Evolutionary conservation across 2,888 invertebrate genomes (phyloP).

Genomic region (Drosophila nigricruria): DNA sequence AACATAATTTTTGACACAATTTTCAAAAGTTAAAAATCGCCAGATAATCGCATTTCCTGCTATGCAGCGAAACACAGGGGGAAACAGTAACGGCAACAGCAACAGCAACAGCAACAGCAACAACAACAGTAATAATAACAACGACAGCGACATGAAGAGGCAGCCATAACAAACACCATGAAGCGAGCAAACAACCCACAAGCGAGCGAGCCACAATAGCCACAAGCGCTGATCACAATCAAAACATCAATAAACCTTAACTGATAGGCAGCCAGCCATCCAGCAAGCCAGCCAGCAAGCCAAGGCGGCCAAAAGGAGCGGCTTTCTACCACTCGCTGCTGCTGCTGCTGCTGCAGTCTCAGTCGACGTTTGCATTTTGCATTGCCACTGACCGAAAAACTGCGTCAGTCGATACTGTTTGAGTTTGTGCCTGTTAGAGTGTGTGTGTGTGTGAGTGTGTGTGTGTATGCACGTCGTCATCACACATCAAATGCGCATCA

Average conservation of each 20-base stretch:
- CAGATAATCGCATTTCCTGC: slow-evolving; percentile 62
- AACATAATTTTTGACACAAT: slow-evolving; percentile 81
- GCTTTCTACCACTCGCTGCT: slow-evolving; percentile 20
- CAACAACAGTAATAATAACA: slow-evolving; percentile 35
- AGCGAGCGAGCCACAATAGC: slow-evolving; percentile 54
- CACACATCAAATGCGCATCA: slow-evolving; percentile 76
- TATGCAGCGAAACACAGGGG: neutral
- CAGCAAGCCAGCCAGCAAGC: slow-evolving; percentile 4
- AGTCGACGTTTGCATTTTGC: slow-evolving; percentile 45
- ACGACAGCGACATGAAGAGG: slow-evolving; percentile 53
- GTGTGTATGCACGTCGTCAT: slow-evolving; percentile 52
- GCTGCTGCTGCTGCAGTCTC: slow-evolving; percentile 2
- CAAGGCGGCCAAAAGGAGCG: slow-evolving; percentile 37
- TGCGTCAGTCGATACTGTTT: slow-evolving; percentile 36
- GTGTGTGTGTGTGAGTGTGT: neutral
- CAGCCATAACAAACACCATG: slow-evolving; percentile 71
- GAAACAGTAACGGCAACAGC: slow-evolving; percentile 1
- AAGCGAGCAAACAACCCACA: slow-evolving; percentile 29
- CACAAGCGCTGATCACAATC: slow-evolving; percentile 76
- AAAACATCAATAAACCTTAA: slow-evolving; percentile 81
- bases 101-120: slow-evolving; percentile 8
- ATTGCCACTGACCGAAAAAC: slow-evolving; percentile 44
- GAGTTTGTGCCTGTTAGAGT: neutral
- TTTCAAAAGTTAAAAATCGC: slow-evolving; percentile 63
- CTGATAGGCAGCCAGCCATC: slow-evolving; percentile 61